Base-by-base conservation (phyloP, 2,797 vertebrate species). In the Peromyscus melanophrys region DNA sequence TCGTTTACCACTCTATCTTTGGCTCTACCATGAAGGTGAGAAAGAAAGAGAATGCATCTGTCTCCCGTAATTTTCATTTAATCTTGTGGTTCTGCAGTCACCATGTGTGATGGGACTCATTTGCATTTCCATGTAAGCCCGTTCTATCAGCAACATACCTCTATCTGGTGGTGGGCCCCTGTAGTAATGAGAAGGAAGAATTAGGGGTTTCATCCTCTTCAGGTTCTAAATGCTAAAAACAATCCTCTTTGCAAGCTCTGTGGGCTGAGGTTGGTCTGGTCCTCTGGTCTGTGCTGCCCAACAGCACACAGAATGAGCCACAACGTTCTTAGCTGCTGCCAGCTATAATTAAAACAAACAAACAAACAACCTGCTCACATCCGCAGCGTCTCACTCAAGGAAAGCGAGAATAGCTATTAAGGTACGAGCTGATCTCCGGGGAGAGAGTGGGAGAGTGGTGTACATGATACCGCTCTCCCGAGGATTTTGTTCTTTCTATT, bases 71-170 rank as follows among this genome's bases (percentile, higher is more conserved):
- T n/a, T 9, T 63, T 75, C 61, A 59, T 75, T 92, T 63, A 89
- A 59, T 71, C 49, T 17, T 0, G 21, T 34, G 69, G 19, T 80
- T 89, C 29, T 40, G 11, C 80, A 21, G 4, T 57, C 57, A 34
- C 11, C 6, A 16, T 19, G 75, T 84, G 69, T 13, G 57, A 71
- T 59, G 17, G 9, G 21, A 88, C 80, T 82, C 19, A 46, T 17
- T 80, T 34, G 81, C 76, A 96, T 92, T 95, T 90, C 52, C 14
- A 31, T 14, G 71, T 46, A 81, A 81, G 59, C 40, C 23, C 19
- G 46, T 65, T 84, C 59, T 87, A 29, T 46, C 90, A 67, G 92
- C 95, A 95, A 91, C 65, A 52, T 69, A 94, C 49, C 92, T 94
- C 49, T 89, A 29, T 40, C 75, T 37, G 69, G 78, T 55, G 27